Evolutionary conservation across 1,140 invertebrate genomes (phyloP).

Genomic region (Ditylenchus dipsaci): DNA sequence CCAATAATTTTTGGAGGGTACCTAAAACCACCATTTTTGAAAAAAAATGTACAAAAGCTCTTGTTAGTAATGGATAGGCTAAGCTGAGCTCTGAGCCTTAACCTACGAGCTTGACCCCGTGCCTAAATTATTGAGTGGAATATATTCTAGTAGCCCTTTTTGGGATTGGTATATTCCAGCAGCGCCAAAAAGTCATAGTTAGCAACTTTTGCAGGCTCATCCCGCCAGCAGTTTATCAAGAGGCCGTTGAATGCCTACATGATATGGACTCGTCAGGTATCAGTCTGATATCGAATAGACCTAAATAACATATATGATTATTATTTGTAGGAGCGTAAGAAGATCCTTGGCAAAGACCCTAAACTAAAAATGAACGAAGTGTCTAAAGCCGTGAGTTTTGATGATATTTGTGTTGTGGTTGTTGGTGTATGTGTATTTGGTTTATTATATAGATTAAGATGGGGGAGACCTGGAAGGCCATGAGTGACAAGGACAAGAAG

Average conservation of each 20-base stretch:
- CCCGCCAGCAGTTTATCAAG: conserved; percentile 45
- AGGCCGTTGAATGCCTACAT: conserved; percentile 49
- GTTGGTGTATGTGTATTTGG: conserved; percentile 10
- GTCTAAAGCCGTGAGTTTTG: conserved; percentile 15
- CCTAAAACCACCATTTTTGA: too few relatives aligned
- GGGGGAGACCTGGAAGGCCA: conserved; percentile 50
- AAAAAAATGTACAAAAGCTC: too few relatives aligned
- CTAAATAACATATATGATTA: too few relatives aligned
- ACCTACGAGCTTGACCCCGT: too few relatives aligned
- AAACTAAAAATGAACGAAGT: conserved; percentile 50
- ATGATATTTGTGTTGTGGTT: conserved; percentile 27
- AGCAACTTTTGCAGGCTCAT: conserved; percentile 20
- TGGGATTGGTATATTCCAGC: too few relatives aligned
- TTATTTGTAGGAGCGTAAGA: conserved; percentile 55
- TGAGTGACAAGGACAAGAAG: conserved; percentile 49
- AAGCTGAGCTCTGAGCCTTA: too few relatives aligned
- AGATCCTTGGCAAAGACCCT: conserved; percentile 58
- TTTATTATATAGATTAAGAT: conserved; percentile 41
- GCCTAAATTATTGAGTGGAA: too few relatives aligned
- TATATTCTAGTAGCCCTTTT: too few relatives aligned
- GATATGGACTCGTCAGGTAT: conserved; percentile 57
- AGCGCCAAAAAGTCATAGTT: too few relatives aligned
- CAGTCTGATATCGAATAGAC: too few relatives aligned
- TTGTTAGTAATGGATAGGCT: too few relatives aligned
- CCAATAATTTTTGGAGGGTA: too few relatives aligned